Base-by-base conservation (phyloP, 2,888 invertebrate species). In the Macrophya annulata region DNA sequence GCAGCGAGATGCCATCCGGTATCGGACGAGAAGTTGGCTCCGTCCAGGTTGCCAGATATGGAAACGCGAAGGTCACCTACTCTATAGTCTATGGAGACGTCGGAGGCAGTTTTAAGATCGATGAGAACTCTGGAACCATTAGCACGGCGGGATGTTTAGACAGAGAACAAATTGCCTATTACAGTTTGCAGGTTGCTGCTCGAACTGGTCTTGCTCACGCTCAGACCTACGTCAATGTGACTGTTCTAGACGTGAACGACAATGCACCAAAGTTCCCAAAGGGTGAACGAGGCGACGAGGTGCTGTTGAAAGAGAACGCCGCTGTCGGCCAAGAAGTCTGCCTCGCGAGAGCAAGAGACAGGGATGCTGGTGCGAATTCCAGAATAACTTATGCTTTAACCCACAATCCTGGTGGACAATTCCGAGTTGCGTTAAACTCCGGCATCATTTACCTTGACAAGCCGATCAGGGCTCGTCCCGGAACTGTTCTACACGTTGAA, bases 251-350 rank as follows among this genome's bases (percentile, higher is more conserved):
- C 94, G 94, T 98, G 5, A 99, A 99, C 93, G 99, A 99, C 93
- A 98, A 99, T 93, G 96, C 96, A 85, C 99, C 99, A 4, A 94
- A 95, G 87, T 98, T 98, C 93, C 95, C 96, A 37, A 96, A 96
- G 90, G 97, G 97, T 87, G 96, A 96, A 90, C 88, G 90, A 1
- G 91, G 90, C 0, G 97, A 98, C 91, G 97, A 97, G 93, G 96
- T 98, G 74, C 95, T 95, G 87, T 95, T 99, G 85, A 95, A 96
- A 21, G 99, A 99, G 94, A 98, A 98, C 92, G 97, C 97, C 89
- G 98, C 99, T 31, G 98, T 99, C 55, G 99, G 99, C 0, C 98
- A 98, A 93, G 98, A 99, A 94, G 96, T 99, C 51, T 98, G 97
- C 93, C 95, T 98, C 88, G 97, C 98, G 0, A 95, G 97, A 90